Conservation (phyloP, 2,797 vertebrate genomes). For the Tinamus major region DNA sequence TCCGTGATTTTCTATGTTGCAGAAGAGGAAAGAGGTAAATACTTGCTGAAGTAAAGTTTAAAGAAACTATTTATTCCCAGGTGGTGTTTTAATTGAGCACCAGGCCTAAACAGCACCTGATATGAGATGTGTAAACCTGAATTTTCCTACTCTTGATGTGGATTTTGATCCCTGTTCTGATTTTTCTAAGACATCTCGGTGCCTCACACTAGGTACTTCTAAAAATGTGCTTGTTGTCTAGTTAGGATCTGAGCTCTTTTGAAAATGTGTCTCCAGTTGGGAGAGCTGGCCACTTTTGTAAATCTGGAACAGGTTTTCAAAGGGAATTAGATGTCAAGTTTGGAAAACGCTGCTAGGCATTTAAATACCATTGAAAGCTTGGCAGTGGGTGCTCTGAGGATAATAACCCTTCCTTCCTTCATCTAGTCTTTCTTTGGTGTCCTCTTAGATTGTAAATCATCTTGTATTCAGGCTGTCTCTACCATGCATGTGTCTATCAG, state of each 20-base stretch:
- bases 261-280: neutral
- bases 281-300: neutral
- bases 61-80: neutral
- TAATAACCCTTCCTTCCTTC: conserved; percentile 18
- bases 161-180: neutral
- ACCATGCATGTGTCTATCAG: neutral
- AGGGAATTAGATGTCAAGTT: conserved; percentile 29
- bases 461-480: neutral
- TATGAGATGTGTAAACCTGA: neutral
- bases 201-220: neutral
- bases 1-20: neutral
- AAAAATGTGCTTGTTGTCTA: neutral
- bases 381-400: neutral
- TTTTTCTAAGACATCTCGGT: neutral
- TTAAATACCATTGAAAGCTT: neutral
- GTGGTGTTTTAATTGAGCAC: neutral
- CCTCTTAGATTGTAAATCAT: conserved; percentile 4
- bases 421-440: neutral
- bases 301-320: conserved; percentile 50
- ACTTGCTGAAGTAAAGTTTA: neutral
- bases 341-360: neutral
- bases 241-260: neutral
- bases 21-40: neutral
- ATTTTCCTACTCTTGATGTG: neutral
- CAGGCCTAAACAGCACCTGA: neutral